Evolutionary conservation across 1,140 invertebrate genomes (phyloP).

Genomic region (Trinorchestia longiramus): DNA sequence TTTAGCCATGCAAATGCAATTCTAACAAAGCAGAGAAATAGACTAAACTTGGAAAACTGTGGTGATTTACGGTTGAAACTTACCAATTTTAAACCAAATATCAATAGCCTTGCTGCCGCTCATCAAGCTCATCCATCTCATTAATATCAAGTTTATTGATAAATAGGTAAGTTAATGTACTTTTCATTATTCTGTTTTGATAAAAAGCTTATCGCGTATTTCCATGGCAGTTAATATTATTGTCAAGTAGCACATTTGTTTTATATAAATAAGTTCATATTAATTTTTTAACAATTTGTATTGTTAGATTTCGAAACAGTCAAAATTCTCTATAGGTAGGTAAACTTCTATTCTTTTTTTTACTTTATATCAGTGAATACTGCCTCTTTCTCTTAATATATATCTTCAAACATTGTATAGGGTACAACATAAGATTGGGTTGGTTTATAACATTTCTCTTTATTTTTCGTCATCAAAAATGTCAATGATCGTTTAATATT

Average conservation of each 20-base stretch:
- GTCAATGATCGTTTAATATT: not conserved
- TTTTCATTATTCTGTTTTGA: slow-evolving; percentile 11
- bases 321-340: not conserved
- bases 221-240: not conserved
- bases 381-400: slow-evolving; percentile 20
- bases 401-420: slow-evolving; percentile 28
- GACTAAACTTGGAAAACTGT: slow-evolving; percentile 32
- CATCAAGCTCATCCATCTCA: too few species aligned
- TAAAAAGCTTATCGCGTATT: not conserved
- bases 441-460: slow-evolving; percentile 2
- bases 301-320: slow-evolving; percentile 29
- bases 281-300: not conserved
- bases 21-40: slow-evolving; percentile 56
- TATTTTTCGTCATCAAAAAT: slow-evolving; percentile 9
- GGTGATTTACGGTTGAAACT: slow-evolving; percentile 54
- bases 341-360: slow-evolving; percentile 13
- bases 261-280: not conserved
- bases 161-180: slow-evolving; percentile 48
- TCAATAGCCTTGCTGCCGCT: slow-evolving; percentile 55
- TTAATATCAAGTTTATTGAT: too few species aligned
- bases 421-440: not conserved
- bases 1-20: slow-evolving; percentile 46
- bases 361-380: not conserved
- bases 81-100: slow-evolving; percentile 55
- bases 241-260: slow-evolving; percentile 1